Conservation (phyloP, 2,888 invertebrate species). For the Macaria liturata region DNA sequence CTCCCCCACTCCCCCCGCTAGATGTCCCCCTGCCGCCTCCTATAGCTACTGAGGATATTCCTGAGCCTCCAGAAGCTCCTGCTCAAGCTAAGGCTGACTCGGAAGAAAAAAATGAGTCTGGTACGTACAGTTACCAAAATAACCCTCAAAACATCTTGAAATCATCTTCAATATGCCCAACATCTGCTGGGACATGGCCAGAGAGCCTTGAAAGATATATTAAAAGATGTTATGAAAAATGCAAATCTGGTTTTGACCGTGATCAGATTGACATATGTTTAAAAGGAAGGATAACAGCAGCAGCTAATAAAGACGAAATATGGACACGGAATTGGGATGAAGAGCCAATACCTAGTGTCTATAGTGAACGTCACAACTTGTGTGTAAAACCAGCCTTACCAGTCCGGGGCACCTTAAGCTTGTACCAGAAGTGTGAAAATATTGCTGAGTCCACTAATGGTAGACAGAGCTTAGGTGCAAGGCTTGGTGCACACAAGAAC, state of each 20-base stretch:
- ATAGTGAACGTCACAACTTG: constrained; percentile 89
- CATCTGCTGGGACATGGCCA: constrained; percentile 87
- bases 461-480: constrained; percentile 44
- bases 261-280: constrained; percentile 97
- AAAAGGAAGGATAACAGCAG: constrained; percentile 96
- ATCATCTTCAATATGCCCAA: constrained; percentile 60
- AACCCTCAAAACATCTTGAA: constrained; percentile 61
- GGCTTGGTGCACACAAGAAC: constrained; percentile 55
- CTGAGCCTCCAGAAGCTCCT: constrained; percentile 61
- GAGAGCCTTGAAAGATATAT: constrained; percentile 93
- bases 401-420: constrained; percentile 81
- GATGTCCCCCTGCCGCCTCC: constrained; percentile 76
- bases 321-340: constrained; percentile 97
- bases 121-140: constrained; percentile 54
- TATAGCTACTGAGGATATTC: constrained; percentile 69
- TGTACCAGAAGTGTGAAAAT: constrained; percentile 82
- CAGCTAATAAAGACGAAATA: constrained; percentile 93
- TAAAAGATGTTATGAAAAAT: constrained; percentile 95
- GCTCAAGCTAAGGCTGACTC: constrained; percentile 31
- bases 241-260: constrained; percentile 93
- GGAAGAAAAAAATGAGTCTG: constrained; percentile 39
- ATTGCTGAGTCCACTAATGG: constrained; percentile 51
- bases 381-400: constrained; percentile 85
- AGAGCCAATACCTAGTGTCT: constrained; percentile 95
- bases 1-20: constrained; percentile 50